A percentile compares a stretch with the other conserved stretches of the same genome.
Evolutionary conservation across 2,888 invertebrate genomes (phyloP).

Genomic region (Ectemnius continuus): DNA sequence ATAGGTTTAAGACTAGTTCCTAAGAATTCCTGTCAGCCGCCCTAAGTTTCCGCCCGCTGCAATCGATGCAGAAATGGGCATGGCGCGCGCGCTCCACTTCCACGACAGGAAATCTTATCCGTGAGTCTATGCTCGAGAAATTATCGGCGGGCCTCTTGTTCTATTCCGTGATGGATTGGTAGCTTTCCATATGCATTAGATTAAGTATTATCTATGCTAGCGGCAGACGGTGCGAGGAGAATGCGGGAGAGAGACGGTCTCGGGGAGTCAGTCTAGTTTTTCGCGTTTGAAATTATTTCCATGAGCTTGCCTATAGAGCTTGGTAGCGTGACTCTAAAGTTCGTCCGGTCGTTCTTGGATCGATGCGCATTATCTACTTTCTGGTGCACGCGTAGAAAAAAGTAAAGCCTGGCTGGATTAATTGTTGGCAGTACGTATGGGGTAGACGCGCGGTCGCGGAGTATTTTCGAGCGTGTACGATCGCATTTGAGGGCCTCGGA

Average conservation of each 20-base stretch:
- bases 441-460: not conserved
- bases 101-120: not conserved
- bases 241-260: not conserved
- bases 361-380: not conserved
- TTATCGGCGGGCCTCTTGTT: not conserved
- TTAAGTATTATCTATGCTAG: not conserved
- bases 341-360: not conserved
- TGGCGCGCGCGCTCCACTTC: not conserved
- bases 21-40: too few relatives aligned
- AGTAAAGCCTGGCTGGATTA: not conserved
- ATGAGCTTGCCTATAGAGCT: not conserved
- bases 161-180: not conserved
- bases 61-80: not conserved
- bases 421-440: not conserved
- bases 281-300: not conserved
- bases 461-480: not conserved
- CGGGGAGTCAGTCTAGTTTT: not conserved
- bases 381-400: not conserved
- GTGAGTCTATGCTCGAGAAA: not conserved
- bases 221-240: not conserved
- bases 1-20: not conserved
- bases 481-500: not conserved
- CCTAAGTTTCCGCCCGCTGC: not conserved
- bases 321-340: not conserved
- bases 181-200: slow-evolving; percentile 2